Percentiles rank a stretch among this genome's conserved stretches.
These are phyloP conservation scores for Sesamia inferens DNA, from an alignment of 2,888 invertebrate genomes.

Conservation along the genomic window DNA sequence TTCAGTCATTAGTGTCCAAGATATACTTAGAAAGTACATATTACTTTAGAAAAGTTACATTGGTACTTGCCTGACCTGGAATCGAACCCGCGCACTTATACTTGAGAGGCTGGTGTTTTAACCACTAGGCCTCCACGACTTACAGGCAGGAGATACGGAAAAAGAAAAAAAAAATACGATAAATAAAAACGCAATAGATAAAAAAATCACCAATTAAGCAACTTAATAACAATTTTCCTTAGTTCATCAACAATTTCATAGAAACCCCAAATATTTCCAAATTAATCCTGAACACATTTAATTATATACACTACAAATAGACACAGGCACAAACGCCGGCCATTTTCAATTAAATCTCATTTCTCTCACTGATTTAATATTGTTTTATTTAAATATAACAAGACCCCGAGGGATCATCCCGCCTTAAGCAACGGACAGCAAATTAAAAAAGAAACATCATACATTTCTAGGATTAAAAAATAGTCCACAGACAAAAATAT, in stretches of 20 bases:
- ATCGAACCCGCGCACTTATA: too few species aligned
- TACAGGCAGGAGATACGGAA: too few species aligned
- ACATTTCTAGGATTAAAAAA: slow-evolving; percentile 34
- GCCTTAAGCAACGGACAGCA: slow-evolving; percentile 44
- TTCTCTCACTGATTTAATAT: slow-evolving; percentile 36
- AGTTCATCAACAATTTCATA: not conserved
- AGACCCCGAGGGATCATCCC: slow-evolving; percentile 42
- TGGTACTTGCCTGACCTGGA: too few species aligned
- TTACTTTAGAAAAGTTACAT: too few species aligned
- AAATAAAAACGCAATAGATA: not conserved
- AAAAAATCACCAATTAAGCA: not conserved
- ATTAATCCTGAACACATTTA: slow-evolving; percentile 16
- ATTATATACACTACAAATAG: slow-evolving; percentile 35
- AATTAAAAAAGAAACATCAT: slow-evolving; percentile 61
- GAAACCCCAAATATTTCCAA: slow-evolving; percentile 12
- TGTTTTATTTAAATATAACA: slow-evolving; percentile 46
- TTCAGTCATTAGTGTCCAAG: too few species aligned
- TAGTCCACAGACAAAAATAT: slow-evolving; percentile 8
- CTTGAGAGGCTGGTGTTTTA: too few species aligned
- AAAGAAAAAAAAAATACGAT: not conserved
- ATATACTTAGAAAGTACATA: too few species aligned
- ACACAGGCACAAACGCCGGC: slow-evolving; percentile 3
- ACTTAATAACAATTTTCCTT: not conserved
- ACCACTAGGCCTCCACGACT: too few species aligned
- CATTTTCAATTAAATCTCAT: slow-evolving; percentile 38